Percentiles rank a stretch among this genome's conserved stretches.
phyloP scores from a whole-genome alignment of 1,140 invertebrate genomes.

The Ostrea denselamellosa region DNA sequence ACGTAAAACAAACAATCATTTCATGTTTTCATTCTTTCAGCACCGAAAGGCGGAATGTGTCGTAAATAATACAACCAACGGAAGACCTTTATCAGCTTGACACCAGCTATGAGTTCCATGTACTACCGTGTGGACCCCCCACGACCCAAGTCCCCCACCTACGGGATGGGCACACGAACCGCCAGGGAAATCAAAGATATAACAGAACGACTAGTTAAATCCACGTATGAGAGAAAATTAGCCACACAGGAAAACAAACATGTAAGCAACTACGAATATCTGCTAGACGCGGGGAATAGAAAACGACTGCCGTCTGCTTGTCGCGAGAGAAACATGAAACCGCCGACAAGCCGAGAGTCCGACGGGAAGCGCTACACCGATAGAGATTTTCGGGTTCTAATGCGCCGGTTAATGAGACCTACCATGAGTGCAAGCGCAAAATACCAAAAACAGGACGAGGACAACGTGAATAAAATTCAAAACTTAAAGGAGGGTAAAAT shows the following conservation, averaged over 20 bases:
- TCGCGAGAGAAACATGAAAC: conserved; percentile 40
- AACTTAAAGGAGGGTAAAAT: conserved; percentile 63
- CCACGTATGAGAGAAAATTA: conserved; percentile 60
- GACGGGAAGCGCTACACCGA: conserved; percentile 55
- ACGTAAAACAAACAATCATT: too few relatives aligned
- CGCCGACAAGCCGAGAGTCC: not conserved
- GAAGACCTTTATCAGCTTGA: too few relatives aligned
- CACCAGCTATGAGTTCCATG: conserved; percentile 52
- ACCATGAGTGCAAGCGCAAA: conserved; percentile 57
- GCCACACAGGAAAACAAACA: conserved; percentile 57
- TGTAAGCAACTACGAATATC: conserved; percentile 59
- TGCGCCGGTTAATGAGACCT: conserved; percentile 60
- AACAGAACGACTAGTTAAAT: conserved; percentile 54
- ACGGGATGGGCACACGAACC: conserved; percentile 48
- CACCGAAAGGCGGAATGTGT: too few relatives aligned
- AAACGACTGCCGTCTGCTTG: conserved; percentile 53
- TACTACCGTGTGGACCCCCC: conserved; percentile 48
- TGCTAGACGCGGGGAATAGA: conserved; percentile 55
- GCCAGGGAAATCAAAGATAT: conserved; percentile 60
- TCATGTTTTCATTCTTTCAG: too few relatives aligned
- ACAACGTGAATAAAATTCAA: conserved; percentile 16
- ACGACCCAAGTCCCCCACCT: conserved; percentile 28
- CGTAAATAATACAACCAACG: too few relatives aligned
- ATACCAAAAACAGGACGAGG: conserved; percentile 43
- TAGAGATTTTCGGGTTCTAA: conserved; percentile 57